Conservation (phyloP, 1,140 invertebrate genomes). For the Pseudomyrmex cubaensis region DNA sequence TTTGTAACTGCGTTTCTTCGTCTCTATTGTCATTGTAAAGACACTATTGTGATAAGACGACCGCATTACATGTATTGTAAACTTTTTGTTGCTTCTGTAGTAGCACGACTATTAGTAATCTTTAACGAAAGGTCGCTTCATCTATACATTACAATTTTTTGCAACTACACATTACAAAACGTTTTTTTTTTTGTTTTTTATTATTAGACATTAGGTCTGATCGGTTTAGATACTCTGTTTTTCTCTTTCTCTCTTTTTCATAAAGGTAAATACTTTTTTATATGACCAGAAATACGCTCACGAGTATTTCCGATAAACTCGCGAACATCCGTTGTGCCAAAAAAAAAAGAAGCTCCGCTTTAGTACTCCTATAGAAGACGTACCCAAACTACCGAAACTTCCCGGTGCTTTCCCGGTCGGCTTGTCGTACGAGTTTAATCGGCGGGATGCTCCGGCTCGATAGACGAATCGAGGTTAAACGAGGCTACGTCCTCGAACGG, state of each 20-base stretch:
- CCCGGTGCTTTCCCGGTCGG: conserved; percentile 2
- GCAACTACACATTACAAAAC: neutral
- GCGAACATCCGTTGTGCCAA: conserved; percentile 12
- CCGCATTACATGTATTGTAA: neutral
- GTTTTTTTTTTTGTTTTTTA: too few species aligned
- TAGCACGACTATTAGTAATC: neutral
- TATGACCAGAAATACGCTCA: neutral
- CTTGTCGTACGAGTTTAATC: conserved; percentile 62
- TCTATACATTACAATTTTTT: neutral
- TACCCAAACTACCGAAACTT: conserved; percentile 56
- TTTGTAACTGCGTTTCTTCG: conserved; percentile 59
- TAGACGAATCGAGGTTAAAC: conserved; percentile 67
- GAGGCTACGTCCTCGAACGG: conserved; percentile 27
- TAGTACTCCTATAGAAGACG: conserved; percentile 34
- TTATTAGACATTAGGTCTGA: neutral
- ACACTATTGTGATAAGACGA: conserved; percentile 3
- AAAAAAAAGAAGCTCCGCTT: neutral
- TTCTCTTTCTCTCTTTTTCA: neutral
- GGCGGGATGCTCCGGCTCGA: conserved; percentile 51
- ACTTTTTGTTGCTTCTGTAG: neutral
- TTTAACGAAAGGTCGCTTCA: neutral
- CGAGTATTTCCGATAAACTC: conserved; percentile 20
- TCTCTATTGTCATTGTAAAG: conserved; percentile 29
- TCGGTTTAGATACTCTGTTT: too few species aligned
- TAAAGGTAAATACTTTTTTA: neutral